Base-by-base conservation (phyloP, 2,797 vertebrate genomes). In the Protosalanx chinensis region DNA sequence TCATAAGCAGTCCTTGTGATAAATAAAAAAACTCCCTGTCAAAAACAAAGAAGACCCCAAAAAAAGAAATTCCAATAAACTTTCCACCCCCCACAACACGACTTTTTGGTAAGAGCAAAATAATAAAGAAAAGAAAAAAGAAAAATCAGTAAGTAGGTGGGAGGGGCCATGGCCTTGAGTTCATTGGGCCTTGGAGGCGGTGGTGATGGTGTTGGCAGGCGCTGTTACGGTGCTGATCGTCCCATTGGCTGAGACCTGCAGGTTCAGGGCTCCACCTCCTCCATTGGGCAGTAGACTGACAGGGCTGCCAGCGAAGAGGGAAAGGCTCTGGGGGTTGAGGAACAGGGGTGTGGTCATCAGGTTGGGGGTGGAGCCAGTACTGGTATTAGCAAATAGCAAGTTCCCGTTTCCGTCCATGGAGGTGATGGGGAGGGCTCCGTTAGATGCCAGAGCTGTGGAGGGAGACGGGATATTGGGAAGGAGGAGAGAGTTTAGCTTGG, bases 111-210 rank as follows among this genome's bases (percentile, higher is more conserved):
- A 72, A 69, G 70, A 84, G 81, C 73, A 70, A 75, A 80, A 61
- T 10, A 46, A 29, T 35, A 68, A 76, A 71, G 67, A 67, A 74
- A 73, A 70, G 49, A 62, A 37, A 67, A 74, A 73, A 70, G 49
- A 62, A 37, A 51, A 76, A 68, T 23, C n/a, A 58, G 37, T n/a
- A 56, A 61, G 35, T 67, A 33, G 12, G 27, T 30, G 8, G 70
- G 2, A 3, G 46, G 56, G 63, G 27, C 65, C 32, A 46, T 41
- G 67, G 62, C 46, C 56, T 7, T 49, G 8, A 35, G 70, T 67
- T 94, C 93, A 95, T 88, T 94, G 93, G 18, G 94, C 93, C 93
- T 94, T 95, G 87, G 94, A 94, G 89, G 93, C 92, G 61, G 93
- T 90, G 76, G 91, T 93, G 89, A 93, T 93, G 90, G 93, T 91